Percentiles rank a stretch among this genome's conserved stretches.
Evolutionary conservation across 2,888 invertebrate species (phyloP).

Genomic region (Mythimna vitellina): DNA sequence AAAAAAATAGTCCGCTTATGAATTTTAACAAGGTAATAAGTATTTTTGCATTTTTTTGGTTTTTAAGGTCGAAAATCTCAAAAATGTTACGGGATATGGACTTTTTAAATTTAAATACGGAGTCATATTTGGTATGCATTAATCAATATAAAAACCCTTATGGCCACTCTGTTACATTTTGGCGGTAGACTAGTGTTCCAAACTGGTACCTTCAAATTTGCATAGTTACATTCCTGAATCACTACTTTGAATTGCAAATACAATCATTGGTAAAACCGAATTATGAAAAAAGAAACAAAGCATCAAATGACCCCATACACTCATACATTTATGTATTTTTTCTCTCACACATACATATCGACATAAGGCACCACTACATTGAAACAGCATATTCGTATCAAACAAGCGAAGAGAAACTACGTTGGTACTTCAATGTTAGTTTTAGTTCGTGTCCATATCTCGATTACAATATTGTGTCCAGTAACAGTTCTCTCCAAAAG

Average conservation of each 20-base stretch:
- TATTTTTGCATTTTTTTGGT: too few species aligned
- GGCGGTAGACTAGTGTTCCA: too few species aligned
- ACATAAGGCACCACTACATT: background rate
- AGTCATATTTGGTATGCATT: too few species aligned
- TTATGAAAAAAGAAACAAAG: conserved; percentile 1
- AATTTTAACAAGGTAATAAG: too few species aligned
- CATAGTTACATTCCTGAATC: background rate
- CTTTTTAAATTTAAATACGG: too few species aligned
- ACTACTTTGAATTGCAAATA: background rate
- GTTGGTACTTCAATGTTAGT: conserved; percentile 32
- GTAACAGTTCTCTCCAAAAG: conserved; percentile 30
- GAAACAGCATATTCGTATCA: background rate
- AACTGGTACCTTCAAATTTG: background rate
- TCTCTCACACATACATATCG: background rate
- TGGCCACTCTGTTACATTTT: too few species aligned
- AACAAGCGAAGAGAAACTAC: conserved; percentile 24
- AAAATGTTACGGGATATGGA: too few species aligned
- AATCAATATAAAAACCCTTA: too few species aligned
- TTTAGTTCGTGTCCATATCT: conserved; percentile 45
- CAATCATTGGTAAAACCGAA: background rate
- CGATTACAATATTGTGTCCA: conserved; percentile 55
- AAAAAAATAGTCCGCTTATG: too few species aligned
- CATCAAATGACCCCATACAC: background rate
- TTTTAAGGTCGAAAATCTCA: too few species aligned
- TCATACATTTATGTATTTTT: background rate